Evolutionary conservation across 1,140 invertebrate species (phyloP).

Genomic region (Listronotus oregonensis): DNA sequence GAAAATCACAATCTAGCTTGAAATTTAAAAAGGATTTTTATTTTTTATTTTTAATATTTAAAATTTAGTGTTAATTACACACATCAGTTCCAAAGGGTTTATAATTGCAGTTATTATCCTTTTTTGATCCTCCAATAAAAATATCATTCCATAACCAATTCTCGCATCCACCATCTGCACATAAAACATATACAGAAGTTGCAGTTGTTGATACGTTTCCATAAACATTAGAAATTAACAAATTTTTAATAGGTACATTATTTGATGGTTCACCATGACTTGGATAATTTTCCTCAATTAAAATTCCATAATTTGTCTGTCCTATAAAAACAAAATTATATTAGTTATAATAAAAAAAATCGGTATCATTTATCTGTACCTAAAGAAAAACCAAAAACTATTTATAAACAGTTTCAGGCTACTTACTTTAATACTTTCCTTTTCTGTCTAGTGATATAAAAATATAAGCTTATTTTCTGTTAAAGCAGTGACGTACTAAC

Average conservation of each 20-base stretch:
- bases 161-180: constrained; percentile 10
- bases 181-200: background rate
- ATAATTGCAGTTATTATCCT: constrained; percentile 8
- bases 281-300: constrained; percentile 18
- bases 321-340: too few species aligned
- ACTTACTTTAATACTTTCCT: too few species aligned
- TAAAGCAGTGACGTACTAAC: too few species aligned
- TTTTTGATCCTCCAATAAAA: background rate
- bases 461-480: too few species aligned
- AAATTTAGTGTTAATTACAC: too few species aligned
- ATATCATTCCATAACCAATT: constrained; percentile 10
- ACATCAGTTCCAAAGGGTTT: background rate
- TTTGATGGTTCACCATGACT: background rate
- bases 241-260: constrained; percentile 10
- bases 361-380: too few species aligned
- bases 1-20: too few species aligned
- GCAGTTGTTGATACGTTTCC: background rate
- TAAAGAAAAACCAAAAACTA: background rate
- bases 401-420: too few species aligned
- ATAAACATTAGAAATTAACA: background rate
- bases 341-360: background rate
- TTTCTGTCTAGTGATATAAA: too few species aligned
- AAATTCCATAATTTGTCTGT: background rate
- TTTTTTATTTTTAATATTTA: too few species aligned
- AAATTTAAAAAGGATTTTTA: too few species aligned